Evolutionary conservation across 2,888 invertebrate species (phyloP).

Genomic region (Pammene aurita): DNA sequence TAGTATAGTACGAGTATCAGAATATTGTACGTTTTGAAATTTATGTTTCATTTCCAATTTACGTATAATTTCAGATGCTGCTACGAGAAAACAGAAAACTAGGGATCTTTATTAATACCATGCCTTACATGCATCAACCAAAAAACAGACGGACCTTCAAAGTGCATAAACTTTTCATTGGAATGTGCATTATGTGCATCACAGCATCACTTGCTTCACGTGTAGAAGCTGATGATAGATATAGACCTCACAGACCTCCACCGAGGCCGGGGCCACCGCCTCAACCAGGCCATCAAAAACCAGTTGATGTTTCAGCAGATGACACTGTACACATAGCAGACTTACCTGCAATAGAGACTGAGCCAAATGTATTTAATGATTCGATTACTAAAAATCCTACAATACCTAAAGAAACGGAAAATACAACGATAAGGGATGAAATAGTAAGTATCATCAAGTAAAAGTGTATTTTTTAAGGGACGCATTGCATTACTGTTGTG

Average conservation of each 20-base stretch:
- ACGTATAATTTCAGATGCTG: constrained; percentile 13
- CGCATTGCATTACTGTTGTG: too few species aligned
- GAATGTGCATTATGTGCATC: neutral
- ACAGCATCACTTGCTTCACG: neutral
- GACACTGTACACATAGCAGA: neutral
- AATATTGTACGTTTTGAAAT: too few species aligned
- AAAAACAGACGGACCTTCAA: neutral
- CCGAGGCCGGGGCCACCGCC: neutral
- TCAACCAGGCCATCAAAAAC: neutral
- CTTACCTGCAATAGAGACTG: neutral
- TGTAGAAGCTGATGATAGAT: neutral
- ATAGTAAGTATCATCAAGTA: neutral
- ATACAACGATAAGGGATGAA: neutral
- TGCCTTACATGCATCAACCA: neutral
- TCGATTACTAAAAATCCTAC: neutral
- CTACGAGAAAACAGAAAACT: neutral
- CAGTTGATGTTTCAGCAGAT: neutral
- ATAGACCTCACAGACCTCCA: neutral
- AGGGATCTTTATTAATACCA: neutral
- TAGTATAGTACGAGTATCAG: too few species aligned
- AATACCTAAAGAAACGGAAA: neutral
- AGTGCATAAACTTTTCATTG: neutral
- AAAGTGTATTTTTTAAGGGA: too few species aligned
- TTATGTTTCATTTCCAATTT: neutral
- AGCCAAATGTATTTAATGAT: neutral